Conservation (phyloP, 2,797 vertebrate species). For the Xiphophorus birchmanni region DNA sequence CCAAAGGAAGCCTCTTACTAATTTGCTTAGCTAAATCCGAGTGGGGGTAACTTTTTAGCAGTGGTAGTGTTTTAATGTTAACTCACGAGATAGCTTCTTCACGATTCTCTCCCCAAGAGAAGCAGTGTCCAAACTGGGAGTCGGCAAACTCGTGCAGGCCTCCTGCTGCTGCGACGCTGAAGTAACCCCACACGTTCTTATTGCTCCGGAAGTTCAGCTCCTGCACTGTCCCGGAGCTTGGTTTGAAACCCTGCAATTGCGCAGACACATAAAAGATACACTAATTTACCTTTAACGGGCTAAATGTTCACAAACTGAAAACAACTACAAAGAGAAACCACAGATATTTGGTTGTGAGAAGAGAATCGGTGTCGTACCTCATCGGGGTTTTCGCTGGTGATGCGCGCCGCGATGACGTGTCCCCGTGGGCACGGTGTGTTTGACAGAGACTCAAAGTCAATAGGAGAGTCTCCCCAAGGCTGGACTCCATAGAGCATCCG, state of each 20-base stretch:
- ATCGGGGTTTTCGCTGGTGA: slow-evolving; percentile 98
- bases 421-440: slow-evolving; percentile 91
- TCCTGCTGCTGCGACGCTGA: slow-evolving; percentile 98
- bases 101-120: slow-evolving; percentile 98
- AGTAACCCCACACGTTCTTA: slow-evolving; percentile 99
- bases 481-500: slow-evolving; percentile 82
- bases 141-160: slow-evolving; percentile 98
- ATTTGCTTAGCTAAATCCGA: background rate
- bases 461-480: slow-evolving; percentile 92
- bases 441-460: slow-evolving; percentile 92
- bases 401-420: slow-evolving; percentile 97
- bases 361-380: slow-evolving; percentile 82
- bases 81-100: slow-evolving; percentile 99
- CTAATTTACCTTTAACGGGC: background rate
- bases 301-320: background rate
- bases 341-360: background rate
- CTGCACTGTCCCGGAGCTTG: slow-evolving; percentile 97
- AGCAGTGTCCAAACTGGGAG: slow-evolving; percentile 98
- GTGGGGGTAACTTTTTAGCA: background rate
- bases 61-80: background rate
- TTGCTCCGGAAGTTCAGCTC: slow-evolving; percentile 99
- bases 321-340: background rate
- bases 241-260: slow-evolving; percentile 92
- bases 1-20: background rate
- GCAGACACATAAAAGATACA: background rate